Evolutionary conservation across 2,888 invertebrate genomes (phyloP).

Genomic region (Sturmia bella): DNA sequence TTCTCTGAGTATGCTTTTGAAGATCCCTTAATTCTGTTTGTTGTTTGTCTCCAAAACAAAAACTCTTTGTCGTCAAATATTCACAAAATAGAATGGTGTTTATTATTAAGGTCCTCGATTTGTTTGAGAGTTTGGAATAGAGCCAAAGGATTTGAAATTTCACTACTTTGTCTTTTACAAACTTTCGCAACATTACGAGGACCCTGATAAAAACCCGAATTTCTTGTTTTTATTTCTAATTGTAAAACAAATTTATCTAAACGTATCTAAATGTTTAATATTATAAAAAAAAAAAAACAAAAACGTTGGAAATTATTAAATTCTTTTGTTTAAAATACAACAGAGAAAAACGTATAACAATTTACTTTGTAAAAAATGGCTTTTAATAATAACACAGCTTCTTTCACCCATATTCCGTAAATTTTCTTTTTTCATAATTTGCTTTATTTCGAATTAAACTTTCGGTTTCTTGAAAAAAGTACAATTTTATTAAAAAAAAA

Average conservation of each 20-base stretch:
- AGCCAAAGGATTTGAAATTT: too few relatives aligned
- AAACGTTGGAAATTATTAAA: conserved; percentile 66
- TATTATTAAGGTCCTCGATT: too few relatives aligned
- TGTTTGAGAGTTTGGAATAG: too few relatives aligned
- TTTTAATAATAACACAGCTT: conserved; percentile 57
- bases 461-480: conserved; percentile 34
- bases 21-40: conserved; percentile 34
- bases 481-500: conserved; percentile 21
- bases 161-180: too few relatives aligned
- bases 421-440: background rate
- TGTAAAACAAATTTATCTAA: conserved; percentile 58
- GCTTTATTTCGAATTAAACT: too few relatives aligned
- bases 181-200: too few relatives aligned
- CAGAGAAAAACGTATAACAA: conserved; percentile 19
- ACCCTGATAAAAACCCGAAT: too few relatives aligned
- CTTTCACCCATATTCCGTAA: background rate
- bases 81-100: too few relatives aligned
- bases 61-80: too few relatives aligned
- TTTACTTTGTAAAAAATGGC: conserved; percentile 30
- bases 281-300: conserved; percentile 45
- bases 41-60: too few relatives aligned
- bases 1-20: conserved; percentile 31
- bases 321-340: conserved; percentile 15
- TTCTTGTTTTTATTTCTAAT: conserved; percentile 43
- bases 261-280: conserved; percentile 68